Conservation (phyloP, 2,888 invertebrate genomes). For the Macrophya annulata region DNA sequence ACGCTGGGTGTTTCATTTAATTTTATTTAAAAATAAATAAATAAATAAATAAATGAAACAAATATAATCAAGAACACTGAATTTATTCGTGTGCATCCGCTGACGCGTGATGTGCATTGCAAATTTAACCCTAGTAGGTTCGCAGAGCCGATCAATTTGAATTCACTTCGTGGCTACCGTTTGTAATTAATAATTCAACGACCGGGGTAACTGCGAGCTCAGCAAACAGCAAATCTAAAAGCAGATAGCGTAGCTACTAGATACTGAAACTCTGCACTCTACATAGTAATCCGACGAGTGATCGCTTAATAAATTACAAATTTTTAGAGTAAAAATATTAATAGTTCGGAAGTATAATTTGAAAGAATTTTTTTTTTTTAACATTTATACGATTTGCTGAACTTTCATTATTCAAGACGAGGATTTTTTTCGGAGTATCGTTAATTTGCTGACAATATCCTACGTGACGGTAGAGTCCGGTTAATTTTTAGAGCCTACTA, state of each 20-base stretch:
- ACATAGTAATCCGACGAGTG: not conserved
- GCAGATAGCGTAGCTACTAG: not conserved
- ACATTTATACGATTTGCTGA: not conserved
- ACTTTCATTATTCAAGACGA: conserved; percentile 13
- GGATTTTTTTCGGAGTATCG: not conserved
- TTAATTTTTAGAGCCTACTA: not conserved
- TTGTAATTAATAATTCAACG: conserved; percentile 51
- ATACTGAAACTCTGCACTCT: conserved; percentile 2
- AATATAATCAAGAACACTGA: not conserved
- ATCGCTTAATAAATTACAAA: not conserved
- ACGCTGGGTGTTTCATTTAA: not conserved
- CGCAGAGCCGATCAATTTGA: conserved; percentile 39
- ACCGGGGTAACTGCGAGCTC: conserved; percentile 31
- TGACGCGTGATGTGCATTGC: conserved; percentile 40
- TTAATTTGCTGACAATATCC: conserved; percentile 32
- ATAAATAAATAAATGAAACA: not conserved
- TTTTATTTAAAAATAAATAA: not conserved
- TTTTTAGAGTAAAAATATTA: not conserved
- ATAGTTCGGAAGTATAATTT: not conserved
- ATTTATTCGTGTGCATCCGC: not conserved
- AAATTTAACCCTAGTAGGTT: conserved; percentile 13
- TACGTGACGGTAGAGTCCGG: not conserved
- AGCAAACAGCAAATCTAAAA: conserved; percentile 17
- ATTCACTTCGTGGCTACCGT: conserved; percentile 4
- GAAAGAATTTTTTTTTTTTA: not conserved